These are phyloP conservation scores for Alligator sinensis DNA, from an alignment of 2,113 vertebrate genomes.

Conservation along the genomic window DNA sequence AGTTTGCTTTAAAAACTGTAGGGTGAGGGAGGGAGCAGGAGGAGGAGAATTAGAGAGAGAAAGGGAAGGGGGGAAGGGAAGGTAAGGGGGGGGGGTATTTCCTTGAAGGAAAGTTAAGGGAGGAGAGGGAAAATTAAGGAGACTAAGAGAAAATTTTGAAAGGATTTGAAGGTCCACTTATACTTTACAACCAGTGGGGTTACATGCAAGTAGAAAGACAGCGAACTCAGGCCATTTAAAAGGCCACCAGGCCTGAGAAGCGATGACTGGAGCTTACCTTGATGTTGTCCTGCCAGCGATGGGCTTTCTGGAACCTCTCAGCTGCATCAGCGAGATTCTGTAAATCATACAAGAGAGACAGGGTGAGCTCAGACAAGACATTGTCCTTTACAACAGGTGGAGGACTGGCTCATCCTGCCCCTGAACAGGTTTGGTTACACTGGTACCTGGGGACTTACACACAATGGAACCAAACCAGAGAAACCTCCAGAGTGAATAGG, in stretches of 20 bases:
- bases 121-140: background rate
- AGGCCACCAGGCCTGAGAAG: rapidly evolving
- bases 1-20: background rate
- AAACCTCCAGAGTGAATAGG: background rate
- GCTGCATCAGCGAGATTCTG: constrained; percentile 93
- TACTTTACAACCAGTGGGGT: background rate
- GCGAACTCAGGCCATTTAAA: background rate
- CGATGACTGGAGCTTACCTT: constrained; percentile 77
- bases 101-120: background rate
- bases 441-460: background rate
- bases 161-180: background rate
- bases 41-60: background rate
- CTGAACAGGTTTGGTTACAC: too few species aligned
- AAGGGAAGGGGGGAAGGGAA: background rate
- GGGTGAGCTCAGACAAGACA: background rate
- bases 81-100: background rate
- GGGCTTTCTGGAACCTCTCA: constrained; percentile 93
- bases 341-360: constrained; percentile 46
- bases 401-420: rapidly evolving
- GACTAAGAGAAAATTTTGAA: background rate
- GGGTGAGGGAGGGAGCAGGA: background rate
- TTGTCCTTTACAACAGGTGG: rapidly evolving
- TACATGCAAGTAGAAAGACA: background rate
- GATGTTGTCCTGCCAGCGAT: constrained; percentile 94
- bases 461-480: background rate